These are phyloP conservation scores for Spinus olivaceus DNA, from an alignment of 2,797 vertebrate genomes.

Conservation along the genomic window DNA sequence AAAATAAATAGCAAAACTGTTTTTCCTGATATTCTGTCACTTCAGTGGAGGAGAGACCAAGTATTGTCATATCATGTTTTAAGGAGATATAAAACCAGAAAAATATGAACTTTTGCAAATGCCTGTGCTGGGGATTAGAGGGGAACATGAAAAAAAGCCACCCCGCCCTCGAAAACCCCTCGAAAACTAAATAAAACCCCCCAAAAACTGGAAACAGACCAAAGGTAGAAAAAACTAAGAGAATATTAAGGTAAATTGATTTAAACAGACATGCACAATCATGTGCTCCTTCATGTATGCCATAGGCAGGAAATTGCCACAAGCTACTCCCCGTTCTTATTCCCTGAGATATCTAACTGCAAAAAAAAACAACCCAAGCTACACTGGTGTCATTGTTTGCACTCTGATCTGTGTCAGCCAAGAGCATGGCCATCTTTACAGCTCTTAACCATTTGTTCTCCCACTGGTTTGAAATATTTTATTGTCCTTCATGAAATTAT, in stretches of 20 bases:
- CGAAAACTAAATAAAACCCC: not conserved
- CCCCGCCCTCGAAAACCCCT: rapidly evolving
- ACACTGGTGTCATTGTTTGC: not conserved
- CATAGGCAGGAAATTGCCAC: not conserved
- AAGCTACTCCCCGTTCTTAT: not conserved
- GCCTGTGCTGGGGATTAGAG: not conserved
- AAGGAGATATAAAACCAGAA: not conserved
- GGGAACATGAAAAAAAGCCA: rapidly evolving
- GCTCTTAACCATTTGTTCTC: not conserved
- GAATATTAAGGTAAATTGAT: not conserved
- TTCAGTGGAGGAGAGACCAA: not conserved
- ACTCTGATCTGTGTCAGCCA: not conserved
- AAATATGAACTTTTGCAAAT: not conserved
- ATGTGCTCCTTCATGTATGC: not conserved
- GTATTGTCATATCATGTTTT: not conserved
- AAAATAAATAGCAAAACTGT: not conserved
- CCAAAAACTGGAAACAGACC: not conserved
- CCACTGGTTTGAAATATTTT: not conserved
- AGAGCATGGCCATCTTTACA: not conserved
- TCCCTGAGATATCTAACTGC: not conserved
- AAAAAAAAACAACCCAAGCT: not conserved
- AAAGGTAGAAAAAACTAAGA: not conserved
- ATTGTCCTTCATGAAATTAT: not conserved
- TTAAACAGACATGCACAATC: not conserved
- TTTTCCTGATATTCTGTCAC: not conserved